A percentile compares a stretch with the other conserved stretches of the same genome.
phyloP scores from a whole-genome alignment of 2,797 vertebrate species.

The Cygnus olor region DNA sequence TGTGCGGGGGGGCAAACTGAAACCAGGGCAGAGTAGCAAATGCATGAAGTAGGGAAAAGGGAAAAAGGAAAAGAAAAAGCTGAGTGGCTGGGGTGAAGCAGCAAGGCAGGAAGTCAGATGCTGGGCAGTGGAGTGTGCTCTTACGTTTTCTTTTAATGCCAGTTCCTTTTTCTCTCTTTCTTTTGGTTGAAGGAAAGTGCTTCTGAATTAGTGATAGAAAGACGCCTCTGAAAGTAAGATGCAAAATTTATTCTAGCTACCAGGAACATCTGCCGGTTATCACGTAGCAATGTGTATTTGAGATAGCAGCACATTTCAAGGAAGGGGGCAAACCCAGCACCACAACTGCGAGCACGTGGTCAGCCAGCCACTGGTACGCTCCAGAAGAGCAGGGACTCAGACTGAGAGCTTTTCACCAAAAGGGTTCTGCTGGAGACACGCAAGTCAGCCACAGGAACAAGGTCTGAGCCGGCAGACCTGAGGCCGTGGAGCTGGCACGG shows the following conservation, averaged over 20 bases:
- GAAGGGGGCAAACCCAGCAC: not conserved
- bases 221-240: conserved; percentile 87
- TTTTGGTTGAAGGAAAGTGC: conserved; percentile 96
- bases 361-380: not conserved
- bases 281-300: not conserved
- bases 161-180: conserved; percentile 89
- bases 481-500: rapidly evolving
- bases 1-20: not conserved
- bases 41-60: not conserved
- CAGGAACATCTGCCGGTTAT: not conserved
- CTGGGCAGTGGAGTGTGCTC: conserved; percentile 67
- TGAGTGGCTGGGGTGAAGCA: conserved; percentile 21
- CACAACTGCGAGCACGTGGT: not conserved
- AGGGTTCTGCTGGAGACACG: not conserved
- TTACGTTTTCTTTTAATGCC: conserved; percentile 94
- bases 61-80: not conserved
- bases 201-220: conserved; percentile 95
- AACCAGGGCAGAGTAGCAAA: conserved; percentile 26
- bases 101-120: conserved; percentile 17
- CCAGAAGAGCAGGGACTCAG: not conserved
- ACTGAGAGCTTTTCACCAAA: not conserved
- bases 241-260: conserved; percentile 64
- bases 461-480: not conserved
- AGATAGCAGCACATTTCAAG: not conserved
- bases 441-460: not conserved